Base-by-base conservation (phyloP, 2,113 vertebrate genomes). In the Cyprinus carpio region DNA sequence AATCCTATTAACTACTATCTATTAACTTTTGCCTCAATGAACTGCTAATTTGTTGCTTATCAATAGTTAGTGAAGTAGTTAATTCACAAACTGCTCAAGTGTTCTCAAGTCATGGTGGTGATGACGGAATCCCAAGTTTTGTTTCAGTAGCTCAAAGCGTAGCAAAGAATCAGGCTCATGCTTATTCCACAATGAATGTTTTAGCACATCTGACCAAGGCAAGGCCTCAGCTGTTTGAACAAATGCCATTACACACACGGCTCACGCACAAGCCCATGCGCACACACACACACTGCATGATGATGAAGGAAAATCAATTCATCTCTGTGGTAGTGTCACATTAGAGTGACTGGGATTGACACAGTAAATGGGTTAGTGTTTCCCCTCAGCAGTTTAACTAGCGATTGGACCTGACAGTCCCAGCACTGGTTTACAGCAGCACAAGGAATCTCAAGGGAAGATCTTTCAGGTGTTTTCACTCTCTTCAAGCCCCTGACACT, bases 261-360 rank as follows among this genome's bases (percentile, higher is more conserved):
- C 16, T 31, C 40, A 29, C 16, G 13, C 16, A 9, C 43, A 65
- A 23, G 18, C 62, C 27, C 15, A 27, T 18, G 83, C 0, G 29
- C 25, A 6, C 13, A 31, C 27, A 54, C 16, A 25, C 9, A 75
- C 25, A 56, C 82, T 67, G 37, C 84, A 67, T 89, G 84, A 86
- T 80, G 90, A 84, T 88, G 93, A 94, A 91, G 69, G 92, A 84
- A 93, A 94, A 94, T 92, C 93, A 84, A 89, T 94, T 89, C 91
- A 91, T 92, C 92, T 92, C 88, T 87, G 86, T 84, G 90, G 90
- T 91, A 90, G 90, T 91, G 88, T 91, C 92, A 88, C 29, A 87
- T 92, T 91, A 87, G 87, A 91, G 93, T 93, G 93, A 91, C 87
- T 88, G 60, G 85, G 82, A 86, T 37, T 85, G 77, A 91, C 91